Base-by-base conservation (phyloP, 1,140 invertebrate species). In the Lepidurus packardi region DNA sequence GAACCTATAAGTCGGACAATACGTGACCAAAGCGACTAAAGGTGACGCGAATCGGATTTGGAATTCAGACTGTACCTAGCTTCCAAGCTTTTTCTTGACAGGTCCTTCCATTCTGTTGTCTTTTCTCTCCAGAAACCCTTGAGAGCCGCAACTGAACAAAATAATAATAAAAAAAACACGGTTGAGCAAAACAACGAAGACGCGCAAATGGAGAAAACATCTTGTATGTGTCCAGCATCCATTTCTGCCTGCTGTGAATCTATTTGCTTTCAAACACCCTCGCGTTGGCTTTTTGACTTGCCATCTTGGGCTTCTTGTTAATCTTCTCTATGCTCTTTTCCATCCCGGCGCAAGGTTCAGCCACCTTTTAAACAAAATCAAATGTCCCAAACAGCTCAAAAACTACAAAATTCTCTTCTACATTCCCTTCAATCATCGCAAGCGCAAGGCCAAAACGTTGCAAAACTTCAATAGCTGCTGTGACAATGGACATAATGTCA, bases 21-120 rank as follows among this genome's bases (percentile, higher is more conserved):
- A 65, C 53, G 53, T 65, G 53, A 65, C 53, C 53, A 65, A 65
- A 65, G 53, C 53, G 21, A 65, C 53, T 65, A 65, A 65, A 65
- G 21, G 53, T n/a, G 53, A 65, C 53, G 53, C 53, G 53, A 65
- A 65, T 65, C 53, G 53, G 53, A 21, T 65, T 65, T n/a, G 53
- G 53, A 65, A 65, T 65, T 65, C 53, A 13, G 53, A 65, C 53
- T 65, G 21, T 65, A 65, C 3, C 53, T n/a, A 65, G 21, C 53
- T 21, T 65, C 21, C 53, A 65, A 13, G 53, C 16, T 13, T 65
- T 65, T 65, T 65, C 53, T 65, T 65, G 53, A 65, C 53, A 65
- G 53, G 53, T n/a, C n/a, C 21, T 21, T 1, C 53, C 16, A n/a
- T 65, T 21, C 53, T 13, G 16, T 7, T 21, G 53, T 65, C 53